Evolutionary conservation across 2,113 vertebrate species (phyloP).

Genomic region (Gobius niger): DNA sequence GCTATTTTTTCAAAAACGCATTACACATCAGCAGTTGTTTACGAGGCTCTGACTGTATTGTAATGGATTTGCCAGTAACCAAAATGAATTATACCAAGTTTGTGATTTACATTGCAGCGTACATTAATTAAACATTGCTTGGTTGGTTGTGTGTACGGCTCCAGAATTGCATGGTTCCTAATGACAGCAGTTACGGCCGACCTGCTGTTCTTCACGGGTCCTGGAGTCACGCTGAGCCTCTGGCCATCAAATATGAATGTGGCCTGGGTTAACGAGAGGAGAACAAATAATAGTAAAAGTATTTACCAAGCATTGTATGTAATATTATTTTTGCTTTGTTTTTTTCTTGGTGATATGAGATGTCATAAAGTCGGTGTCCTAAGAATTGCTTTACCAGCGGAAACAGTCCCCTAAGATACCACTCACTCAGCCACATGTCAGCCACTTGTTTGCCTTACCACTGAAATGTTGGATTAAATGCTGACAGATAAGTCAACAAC

Average conservation of each 20-base stretch:
- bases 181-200: not conserved
- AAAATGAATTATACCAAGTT: too few relatives aligned
- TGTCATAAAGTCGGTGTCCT: not conserved
- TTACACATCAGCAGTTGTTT: too few relatives aligned
- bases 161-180: not conserved
- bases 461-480: too few relatives aligned
- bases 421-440: not conserved
- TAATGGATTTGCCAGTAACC: too few relatives aligned
- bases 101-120: not conserved
- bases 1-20: too few relatives aligned
- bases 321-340: too few relatives aligned
- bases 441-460: not conserved
- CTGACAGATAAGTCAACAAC: too few relatives aligned
- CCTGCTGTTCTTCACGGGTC: slow-evolving; percentile 1
- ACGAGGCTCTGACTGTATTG: too few relatives aligned
- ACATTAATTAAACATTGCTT: not conserved
- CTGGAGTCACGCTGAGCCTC: not conserved
- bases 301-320: too few relatives aligned
- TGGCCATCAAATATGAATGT: slow-evolving; percentile 1
- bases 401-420: not conserved
- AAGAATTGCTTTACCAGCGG: not conserved
- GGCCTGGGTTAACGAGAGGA: not conserved
- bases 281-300: too few relatives aligned
- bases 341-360: too few relatives aligned
- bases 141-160: not conserved